These are phyloP conservation scores for Empis livida DNA, from an alignment of 2,888 invertebrate species.

Conservation along the genomic window DNA sequence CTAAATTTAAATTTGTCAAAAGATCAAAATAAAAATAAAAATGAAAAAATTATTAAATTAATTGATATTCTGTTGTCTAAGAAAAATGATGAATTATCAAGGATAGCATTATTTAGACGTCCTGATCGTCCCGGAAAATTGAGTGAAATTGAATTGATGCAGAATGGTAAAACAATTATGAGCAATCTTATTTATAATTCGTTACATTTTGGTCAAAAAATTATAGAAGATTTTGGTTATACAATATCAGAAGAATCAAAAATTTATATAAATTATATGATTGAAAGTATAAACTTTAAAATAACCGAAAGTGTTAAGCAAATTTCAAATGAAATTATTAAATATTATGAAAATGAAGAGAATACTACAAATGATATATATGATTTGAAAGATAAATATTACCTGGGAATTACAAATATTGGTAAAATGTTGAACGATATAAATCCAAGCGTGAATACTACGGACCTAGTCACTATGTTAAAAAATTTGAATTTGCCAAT, in stretches of 20 bases:
- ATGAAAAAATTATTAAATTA: neutral
- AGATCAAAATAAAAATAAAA: too few relatives aligned
- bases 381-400: neutral
- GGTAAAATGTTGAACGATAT: neutral
- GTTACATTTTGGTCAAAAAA: neutral
- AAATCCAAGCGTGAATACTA: too few relatives aligned
- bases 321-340: neutral
- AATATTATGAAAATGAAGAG: neutral
- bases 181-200: neutral
- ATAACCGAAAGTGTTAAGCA: neutral
- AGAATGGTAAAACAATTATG: neutral
- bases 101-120: neutral
- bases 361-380: neutral
- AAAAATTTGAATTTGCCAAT: too few relatives aligned
- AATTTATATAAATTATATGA: neutral
- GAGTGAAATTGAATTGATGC: neutral
- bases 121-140: neutral
- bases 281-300: neutral
- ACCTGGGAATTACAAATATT: neutral
- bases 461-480: too few relatives aligned
- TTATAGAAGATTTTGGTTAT: neutral
- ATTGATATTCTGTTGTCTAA: neutral
- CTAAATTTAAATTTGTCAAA: too few relatives aligned
- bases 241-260: neutral
- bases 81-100: neutral